Evolutionary conservation across 1,140 invertebrate genomes (phyloP).

Genomic region (Coenobita brevimanus): DNA sequence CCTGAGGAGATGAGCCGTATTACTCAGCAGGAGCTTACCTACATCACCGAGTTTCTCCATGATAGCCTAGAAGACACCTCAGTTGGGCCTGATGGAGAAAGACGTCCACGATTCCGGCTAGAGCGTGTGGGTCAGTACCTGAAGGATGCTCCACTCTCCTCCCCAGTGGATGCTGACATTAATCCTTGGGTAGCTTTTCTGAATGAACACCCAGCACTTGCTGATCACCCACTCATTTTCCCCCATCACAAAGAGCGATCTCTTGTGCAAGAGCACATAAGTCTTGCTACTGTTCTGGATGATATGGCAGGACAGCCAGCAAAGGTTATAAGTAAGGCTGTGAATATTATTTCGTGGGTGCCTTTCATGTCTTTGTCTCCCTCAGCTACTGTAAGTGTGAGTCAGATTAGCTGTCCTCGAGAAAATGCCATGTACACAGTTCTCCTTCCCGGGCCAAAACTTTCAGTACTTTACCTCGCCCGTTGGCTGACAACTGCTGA

Average conservation of each 20-base stretch:
- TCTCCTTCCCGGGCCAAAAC: constrained; percentile 31
- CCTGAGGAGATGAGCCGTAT: constrained; percentile 87
- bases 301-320: constrained; percentile 83
- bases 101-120: constrained; percentile 78
- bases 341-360: constrained; percentile 71
- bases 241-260: constrained; percentile 85
- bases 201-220: constrained; percentile 81
- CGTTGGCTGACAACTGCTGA: constrained; percentile 72
- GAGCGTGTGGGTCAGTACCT: constrained; percentile 94
- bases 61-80: constrained; percentile 74
- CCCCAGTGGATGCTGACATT: constrained; percentile 77
- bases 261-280: constrained; percentile 86
- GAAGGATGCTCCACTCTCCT: constrained; percentile 79
- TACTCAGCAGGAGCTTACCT: constrained; percentile 90
- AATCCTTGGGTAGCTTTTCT: constrained; percentile 87
- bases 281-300: constrained; percentile 80
- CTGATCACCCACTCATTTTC: constrained; percentile 82
- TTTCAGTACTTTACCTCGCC: constrained; percentile 22
- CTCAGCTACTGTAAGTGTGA: constrained; percentile 21
- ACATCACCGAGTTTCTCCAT: constrained; percentile 91
- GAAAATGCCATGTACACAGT: constrained; percentile 68
- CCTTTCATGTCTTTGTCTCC: constrained; percentile 33
- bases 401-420: constrained; percentile 61
- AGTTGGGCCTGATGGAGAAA: constrained; percentile 73
- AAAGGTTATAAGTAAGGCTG: constrained; percentile 79